Percentiles rank a stretch among this genome's conserved stretches.
phyloP scores from a whole-genome alignment of 1,140 invertebrate genomes.

The Colletes latitarsis region DNA sequence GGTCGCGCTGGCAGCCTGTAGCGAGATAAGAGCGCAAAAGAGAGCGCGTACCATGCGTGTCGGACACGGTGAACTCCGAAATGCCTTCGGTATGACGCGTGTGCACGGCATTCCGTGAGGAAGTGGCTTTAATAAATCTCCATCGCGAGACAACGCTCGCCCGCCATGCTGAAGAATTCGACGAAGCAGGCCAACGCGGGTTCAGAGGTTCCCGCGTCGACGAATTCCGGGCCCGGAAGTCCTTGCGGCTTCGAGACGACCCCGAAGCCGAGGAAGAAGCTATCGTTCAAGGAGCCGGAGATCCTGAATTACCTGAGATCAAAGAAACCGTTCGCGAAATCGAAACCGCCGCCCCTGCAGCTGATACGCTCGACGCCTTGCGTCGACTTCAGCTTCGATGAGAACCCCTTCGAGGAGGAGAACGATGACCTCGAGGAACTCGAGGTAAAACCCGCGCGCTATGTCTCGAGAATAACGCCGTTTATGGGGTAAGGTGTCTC shows the following conservation, averaged over 20 bases:
- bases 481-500: constrained; percentile 26
- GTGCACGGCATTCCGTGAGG: too few relatives aligned
- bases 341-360: constrained; percentile 36
- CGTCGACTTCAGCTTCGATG: constrained; percentile 60
- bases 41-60: neutral
- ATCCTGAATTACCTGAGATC: constrained; percentile 82
- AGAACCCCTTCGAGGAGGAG: constrained; percentile 75
- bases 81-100: neutral
- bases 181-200: constrained; percentile 50
- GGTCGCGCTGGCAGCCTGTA: too few relatives aligned
- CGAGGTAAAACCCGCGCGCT: constrained; percentile 71
- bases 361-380: constrained; percentile 4
- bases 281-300: constrained; percentile 92
- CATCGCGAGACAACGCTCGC: neutral
- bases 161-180: constrained; percentile 63
- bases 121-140: neutral
- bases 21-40: constrained; percentile 13
- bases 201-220: constrained; percentile 72
- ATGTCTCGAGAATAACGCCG: constrained; percentile 18
- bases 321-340: constrained; percentile 66
- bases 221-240: constrained; percentile 67
- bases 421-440: constrained; percentile 76
- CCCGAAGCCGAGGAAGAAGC: constrained; percentile 89
- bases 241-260: constrained; percentile 73
- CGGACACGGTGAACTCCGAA: neutral